Conservation (phyloP, 1,140 invertebrate genomes). For the Sinella curviseta region DNA sequence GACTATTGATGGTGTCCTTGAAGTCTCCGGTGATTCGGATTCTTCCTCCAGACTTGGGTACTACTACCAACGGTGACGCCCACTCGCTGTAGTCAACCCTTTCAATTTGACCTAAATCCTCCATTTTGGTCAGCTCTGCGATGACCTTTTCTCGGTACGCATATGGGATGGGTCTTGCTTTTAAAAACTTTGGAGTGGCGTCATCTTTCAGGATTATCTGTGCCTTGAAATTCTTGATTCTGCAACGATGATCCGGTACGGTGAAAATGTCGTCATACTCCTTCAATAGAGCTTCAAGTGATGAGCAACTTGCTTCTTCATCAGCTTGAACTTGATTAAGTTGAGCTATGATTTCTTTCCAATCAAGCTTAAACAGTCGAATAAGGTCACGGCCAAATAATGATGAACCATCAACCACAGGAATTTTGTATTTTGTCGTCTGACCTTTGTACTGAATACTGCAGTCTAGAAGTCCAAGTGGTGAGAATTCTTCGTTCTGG, state of each 20-base stretch:
- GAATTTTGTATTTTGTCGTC: too few species aligned
- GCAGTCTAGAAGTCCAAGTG: not conserved
- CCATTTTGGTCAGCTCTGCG: slow-evolving; percentile 46
- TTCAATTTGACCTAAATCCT: not conserved
- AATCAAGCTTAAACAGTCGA: not conserved
- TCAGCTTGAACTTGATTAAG: not conserved
- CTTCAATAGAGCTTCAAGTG: slow-evolving; percentile 7
- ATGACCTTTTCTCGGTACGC: slow-evolving; percentile 46
- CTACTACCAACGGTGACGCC: not conserved
- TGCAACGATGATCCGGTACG: not conserved
- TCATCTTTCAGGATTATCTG: not conserved
- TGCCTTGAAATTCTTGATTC: slow-evolving; percentile 6
- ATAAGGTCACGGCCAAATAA: slow-evolving; percentile 28
- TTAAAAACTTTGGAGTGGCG: not conserved
- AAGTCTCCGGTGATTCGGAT: not conserved
- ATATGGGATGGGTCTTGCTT: slow-evolving; percentile 48
- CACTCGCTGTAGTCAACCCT: slow-evolving; percentile 1
- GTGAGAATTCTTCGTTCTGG: not conserved
- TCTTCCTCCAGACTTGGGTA: not conserved
- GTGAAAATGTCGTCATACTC: slow-evolving; percentile 33
- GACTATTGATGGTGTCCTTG: not conserved
- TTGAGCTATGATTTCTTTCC: not conserved
- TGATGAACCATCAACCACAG: not conserved
- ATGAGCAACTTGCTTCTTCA: not conserved
- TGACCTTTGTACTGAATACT: not conserved